A percentile compares a stretch with the other conserved stretches of the same genome.
Conservation (phyloP, 2,797 vertebrate genomes). For the Protosalanx chinensis region DNA sequence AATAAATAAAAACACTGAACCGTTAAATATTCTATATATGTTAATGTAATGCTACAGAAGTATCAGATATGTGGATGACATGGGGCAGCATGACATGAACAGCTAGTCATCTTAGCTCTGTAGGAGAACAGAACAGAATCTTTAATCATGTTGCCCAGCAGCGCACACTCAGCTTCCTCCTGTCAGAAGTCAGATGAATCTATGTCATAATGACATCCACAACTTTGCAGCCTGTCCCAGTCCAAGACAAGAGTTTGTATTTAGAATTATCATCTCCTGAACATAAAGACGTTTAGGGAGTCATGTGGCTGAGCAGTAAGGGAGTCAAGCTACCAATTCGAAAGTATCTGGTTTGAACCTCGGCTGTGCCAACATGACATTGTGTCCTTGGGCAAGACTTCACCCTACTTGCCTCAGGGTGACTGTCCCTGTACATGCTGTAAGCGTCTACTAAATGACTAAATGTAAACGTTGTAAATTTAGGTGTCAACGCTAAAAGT, state of each 20-base stretch:
- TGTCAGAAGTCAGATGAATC: constrained; percentile 16
- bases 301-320: too few species aligned
- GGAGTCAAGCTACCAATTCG: too few species aligned
- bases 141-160: neutral
- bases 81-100: neutral
- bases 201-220: constrained; percentile 13
- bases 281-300: neutral
- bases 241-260: neutral
- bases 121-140: neutral
- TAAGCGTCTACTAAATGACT: too few species aligned
- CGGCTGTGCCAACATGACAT: too few species aligned
- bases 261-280: neutral
- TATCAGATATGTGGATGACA: neutral
- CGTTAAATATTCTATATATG: neutral
- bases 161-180: neutral
- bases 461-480: neutral
- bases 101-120: neutral
- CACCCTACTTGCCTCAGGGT: too few species aligned
- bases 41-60: neutral
- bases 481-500: constrained; percentile 36
- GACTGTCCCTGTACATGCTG: too few species aligned
- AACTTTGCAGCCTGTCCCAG: neutral
- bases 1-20: too few species aligned
- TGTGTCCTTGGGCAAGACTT: too few species aligned
- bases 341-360: too few species aligned